Base-by-base conservation (phyloP, 2,888 invertebrate species). In the Xestia rhomboidea region DNA sequence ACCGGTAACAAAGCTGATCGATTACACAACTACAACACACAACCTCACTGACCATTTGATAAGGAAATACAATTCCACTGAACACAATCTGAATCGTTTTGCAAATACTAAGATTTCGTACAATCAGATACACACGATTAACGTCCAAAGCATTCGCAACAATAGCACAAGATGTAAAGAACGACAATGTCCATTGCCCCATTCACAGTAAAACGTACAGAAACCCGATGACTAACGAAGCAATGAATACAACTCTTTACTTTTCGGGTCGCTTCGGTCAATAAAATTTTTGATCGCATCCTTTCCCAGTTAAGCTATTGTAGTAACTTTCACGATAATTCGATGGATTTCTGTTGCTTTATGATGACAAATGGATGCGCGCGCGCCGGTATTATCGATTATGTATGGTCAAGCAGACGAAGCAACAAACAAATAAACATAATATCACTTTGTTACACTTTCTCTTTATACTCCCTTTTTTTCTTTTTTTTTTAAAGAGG, bases 401-500 rank as follows among this genome's bases (percentile, higher is more conserved):
- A 71, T 78, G 67, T 46, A 83, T 77, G 84, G 82, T 83, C 73
- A 68, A 70, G 69, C 57, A 77, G 71, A 51, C 73, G 67, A 64
- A 49, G 27, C 70, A 77, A 77, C 73, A 68, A 85, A 85, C 74
- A 83, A 85, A 89, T 85, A 87, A 84, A 77, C 68, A 76, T 73
- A 79, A 76, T 73, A 79, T 62, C 41, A 82, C 64, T 86, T 86
- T 75, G 83, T 72, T 85, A 85, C 81, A 88, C 89, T 90, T 89
- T 90, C 91, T 86, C 89, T 82, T 81, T 49, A 54, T 44, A 46
- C 67, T 46, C 60, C 57, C 41, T 57, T n/a, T n/a, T n/a, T n/a
- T n/a, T n/a, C n/a, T n/a, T n/a, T n/a, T n/a, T n/a, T n/a, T n/a
- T n/a, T n/a, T n/a, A n/a, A n/a, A n/a, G 30, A 30, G 60, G 21